phyloP scores from a whole-genome alignment of 2,888 invertebrate genomes.

The Epistrophella euchroma region DNA sequence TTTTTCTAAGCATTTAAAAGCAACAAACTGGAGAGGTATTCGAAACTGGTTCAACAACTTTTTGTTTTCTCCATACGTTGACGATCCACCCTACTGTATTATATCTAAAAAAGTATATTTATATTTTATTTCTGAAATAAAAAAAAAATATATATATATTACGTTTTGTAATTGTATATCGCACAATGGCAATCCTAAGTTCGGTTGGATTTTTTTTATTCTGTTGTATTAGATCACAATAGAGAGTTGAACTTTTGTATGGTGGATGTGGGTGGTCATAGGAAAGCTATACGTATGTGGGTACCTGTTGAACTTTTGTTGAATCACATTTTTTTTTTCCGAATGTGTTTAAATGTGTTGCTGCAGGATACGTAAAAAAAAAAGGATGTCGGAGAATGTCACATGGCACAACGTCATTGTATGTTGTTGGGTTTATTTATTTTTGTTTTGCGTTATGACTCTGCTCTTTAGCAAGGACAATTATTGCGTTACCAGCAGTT shows the following conservation, averaged over 20 bases:
- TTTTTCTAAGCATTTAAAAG: no score
- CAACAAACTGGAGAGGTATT: no score
- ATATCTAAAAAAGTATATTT: no score
- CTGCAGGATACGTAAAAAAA: constrained; percentile 10
- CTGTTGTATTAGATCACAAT: constrained; percentile 41
- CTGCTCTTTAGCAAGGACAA: constrained; percentile 49
- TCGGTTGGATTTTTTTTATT: background rate
- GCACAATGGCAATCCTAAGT: background rate
- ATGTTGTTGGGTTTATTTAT: constrained; percentile 21
- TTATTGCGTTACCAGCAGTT: constrained; percentile 45
- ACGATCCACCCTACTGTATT: no score
- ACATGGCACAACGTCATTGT: constrained; percentile 56
- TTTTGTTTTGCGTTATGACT: constrained; percentile 14
- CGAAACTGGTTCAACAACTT: no score
- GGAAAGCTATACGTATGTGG: background rate
- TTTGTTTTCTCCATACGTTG: no score
- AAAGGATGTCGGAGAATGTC: constrained; percentile 51
- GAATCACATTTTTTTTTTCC: constrained; percentile 54
- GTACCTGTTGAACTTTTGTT: constrained; percentile 61
- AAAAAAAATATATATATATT: background rate
- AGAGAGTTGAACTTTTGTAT: constrained; percentile 20
- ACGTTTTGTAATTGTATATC: background rate
- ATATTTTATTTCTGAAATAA: background rate
- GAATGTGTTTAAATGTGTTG: constrained; percentile 34
- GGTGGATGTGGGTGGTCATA: background rate